phyloP scores from a whole-genome alignment of 2,113 vertebrate genomes.

The Phodopus roborovskii region DNA sequence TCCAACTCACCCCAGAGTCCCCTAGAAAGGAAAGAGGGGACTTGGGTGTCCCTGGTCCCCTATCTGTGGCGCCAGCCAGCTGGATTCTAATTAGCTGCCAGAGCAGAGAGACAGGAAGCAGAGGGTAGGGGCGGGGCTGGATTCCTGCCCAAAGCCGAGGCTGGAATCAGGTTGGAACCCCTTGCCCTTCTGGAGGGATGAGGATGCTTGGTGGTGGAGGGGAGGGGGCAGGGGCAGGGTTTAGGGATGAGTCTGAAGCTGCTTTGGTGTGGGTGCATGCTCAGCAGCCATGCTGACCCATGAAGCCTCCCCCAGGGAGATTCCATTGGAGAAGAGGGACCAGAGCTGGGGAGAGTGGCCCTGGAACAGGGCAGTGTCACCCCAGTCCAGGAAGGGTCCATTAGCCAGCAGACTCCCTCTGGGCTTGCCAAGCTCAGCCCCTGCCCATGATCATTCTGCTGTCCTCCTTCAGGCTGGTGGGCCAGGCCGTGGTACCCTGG shows the following conservation, averaged over 20 bases:
- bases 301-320: background rate
- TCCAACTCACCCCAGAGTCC: slow-evolving; percentile 57
- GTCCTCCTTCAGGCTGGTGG: slow-evolving; percentile 69
- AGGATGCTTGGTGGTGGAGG: background rate
- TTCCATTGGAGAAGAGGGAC: background rate
- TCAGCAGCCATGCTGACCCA: background rate
- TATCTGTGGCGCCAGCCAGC: slow-evolving; percentile 73
- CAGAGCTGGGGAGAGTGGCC: background rate
- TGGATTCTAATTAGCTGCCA: slow-evolving; percentile 66
- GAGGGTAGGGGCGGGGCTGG: slow-evolving; percentile 18
- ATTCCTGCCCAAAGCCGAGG: background rate
- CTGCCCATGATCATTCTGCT: background rate
- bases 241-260: background rate
- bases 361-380: background rate
- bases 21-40: slow-evolving; percentile 59
- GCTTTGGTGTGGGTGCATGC: background rate
- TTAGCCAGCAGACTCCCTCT: background rate
- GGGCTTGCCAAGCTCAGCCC: background rate
- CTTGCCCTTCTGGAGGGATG: background rate
- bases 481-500: slow-evolving; percentile 58
- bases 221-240: background rate
- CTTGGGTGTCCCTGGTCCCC: slow-evolving; percentile 55
- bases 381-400: background rate
- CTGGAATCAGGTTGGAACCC: background rate
- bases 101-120: slow-evolving; percentile 47